A percentile compares a stretch with the other conserved stretches of the same genome.
Evolutionary conservation across 2,888 invertebrate species (phyloP).

Genomic region (Lomographa bimaculata): DNA sequence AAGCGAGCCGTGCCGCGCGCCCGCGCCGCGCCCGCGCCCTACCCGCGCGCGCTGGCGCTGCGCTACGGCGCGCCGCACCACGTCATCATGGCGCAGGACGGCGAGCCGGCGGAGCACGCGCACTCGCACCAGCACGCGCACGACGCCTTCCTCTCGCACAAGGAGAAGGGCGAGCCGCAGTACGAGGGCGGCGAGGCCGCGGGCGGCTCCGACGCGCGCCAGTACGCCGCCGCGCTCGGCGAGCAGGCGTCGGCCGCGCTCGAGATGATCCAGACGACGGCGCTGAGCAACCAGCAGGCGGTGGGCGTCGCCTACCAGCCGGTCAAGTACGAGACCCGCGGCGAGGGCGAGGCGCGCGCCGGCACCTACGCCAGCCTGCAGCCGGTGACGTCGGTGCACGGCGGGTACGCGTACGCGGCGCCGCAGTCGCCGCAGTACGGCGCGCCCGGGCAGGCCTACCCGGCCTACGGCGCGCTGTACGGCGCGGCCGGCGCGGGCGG

Average conservation of each 20-base stretch:
- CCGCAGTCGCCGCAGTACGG: conserved; percentile 61
- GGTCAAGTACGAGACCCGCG: conserved; percentile 75
- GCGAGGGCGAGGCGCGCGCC: conserved; percentile 60
- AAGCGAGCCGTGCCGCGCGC: conserved; percentile 21
- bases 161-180: conserved; percentile 54
- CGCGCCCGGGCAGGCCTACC: conserved; percentile 29
- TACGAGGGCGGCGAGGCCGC: conserved; percentile 42
- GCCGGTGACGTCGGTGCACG: conserved; percentile 43
- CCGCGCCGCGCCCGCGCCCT: conserved; percentile 38
- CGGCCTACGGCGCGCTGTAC: conserved; percentile 34
- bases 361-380: conserved; percentile 63
- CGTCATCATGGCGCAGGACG: conserved; percentile 62
- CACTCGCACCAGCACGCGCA: conserved; percentile 48
- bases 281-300: conserved; percentile 67
- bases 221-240: conserved; percentile 54
- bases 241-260: conserved; percentile 59
- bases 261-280: conserved; percentile 70
- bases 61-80: conserved; percentile 67
- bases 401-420: conserved; percentile 38
- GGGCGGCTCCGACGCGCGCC: conserved; percentile 48
- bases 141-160: conserved; percentile 57
- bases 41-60: conserved; percentile 54
- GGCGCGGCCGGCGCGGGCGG: conserved; percentile 35
- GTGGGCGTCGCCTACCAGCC: conserved; percentile 70
- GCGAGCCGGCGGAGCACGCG: conserved; percentile 51